Conservation (phyloP, 2,888 invertebrate genomes). For the Axea sp. region DNA sequence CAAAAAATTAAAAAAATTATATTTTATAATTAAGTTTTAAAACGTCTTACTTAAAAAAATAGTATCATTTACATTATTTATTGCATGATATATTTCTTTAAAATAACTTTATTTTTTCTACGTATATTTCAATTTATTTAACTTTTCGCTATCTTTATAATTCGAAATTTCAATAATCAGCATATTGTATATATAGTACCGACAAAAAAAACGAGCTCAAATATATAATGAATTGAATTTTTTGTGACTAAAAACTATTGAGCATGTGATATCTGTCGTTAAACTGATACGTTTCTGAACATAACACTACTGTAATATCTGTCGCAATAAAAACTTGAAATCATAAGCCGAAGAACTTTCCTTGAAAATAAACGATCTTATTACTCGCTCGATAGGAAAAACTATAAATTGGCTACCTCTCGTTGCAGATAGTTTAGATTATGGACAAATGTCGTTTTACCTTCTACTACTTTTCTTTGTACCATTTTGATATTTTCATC, state of each 20-base stretch:
- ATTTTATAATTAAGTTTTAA: too few relatives aligned
- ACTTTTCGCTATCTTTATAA: too few relatives aligned
- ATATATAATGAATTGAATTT: too few relatives aligned
- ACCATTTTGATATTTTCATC: conserved; percentile 37
- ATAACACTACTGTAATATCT: conserved; percentile 39
- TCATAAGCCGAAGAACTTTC: conserved; percentile 38
- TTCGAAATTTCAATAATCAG: too few relatives aligned
- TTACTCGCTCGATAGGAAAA: conserved; percentile 35
- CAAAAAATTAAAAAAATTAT: too few relatives aligned
- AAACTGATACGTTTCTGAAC: conserved; percentile 36
- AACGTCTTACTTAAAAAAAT: too few relatives aligned
- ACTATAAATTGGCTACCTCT: conserved; percentile 35
- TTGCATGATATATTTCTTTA: too few relatives aligned
- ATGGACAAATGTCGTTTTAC: conserved; percentile 45
- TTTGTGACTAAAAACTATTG: conserved; percentile 41
- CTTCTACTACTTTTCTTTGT: conserved; percentile 30
- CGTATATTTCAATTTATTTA: too few relatives aligned
- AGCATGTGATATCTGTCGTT: conserved; percentile 23
- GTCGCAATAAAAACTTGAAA: conserved; percentile 49
- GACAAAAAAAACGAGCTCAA: too few relatives aligned
- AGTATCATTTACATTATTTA: too few relatives aligned
- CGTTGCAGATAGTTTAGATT: conserved; percentile 35
- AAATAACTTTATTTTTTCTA: too few relatives aligned
- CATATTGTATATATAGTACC: too few relatives aligned
- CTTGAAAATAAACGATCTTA: conserved; percentile 52